phyloP scores from a whole-genome alignment of 1,140 invertebrate species.

The Dendroctonus valens region DNA sequence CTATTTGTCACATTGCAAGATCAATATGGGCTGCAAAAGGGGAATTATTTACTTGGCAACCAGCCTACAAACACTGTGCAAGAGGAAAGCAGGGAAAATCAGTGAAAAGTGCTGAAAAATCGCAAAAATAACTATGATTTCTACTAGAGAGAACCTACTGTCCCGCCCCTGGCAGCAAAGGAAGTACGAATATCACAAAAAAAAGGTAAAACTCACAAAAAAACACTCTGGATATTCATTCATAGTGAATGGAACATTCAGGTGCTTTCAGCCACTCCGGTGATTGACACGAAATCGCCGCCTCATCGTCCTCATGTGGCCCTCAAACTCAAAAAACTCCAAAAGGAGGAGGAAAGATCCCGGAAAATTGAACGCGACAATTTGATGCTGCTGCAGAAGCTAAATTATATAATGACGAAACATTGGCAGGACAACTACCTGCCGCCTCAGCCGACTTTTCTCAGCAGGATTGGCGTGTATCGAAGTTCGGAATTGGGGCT shows the following conservation, averaged over 20 bases:
- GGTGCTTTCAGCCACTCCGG: conserved; percentile 57
- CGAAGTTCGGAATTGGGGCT: conserved; percentile 11
- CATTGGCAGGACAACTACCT: conserved; percentile 57
- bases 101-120: not conserved
- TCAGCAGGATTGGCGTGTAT: conserved; percentile 28
- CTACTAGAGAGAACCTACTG: conserved; percentile 54
- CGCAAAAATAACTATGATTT: conserved; percentile 51
- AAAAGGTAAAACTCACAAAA: conserved; percentile 47
- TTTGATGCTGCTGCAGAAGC: conserved; percentile 56
- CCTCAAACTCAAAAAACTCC: conserved; percentile 58
- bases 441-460: conserved; percentile 51
- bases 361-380: conserved; percentile 57
- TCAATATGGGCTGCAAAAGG: not conserved
- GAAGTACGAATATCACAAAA: conserved; percentile 53
- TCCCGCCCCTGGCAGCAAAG: conserved; percentile 55
- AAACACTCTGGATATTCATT: conserved; percentile 3
- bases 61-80: conserved; percentile 8
- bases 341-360: conserved; percentile 57
- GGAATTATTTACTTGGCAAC: conserved; percentile 24
- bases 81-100: not conserved
- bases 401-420: conserved; percentile 55
- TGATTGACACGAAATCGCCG: conserved; percentile 57
- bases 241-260: no score
- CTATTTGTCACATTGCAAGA: no score
- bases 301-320: conserved; percentile 54